A percentile compares a stretch with the other conserved stretches of the same genome.
Conservation (phyloP, 35 echinoderm and acorn worm species). For the Anneissia japonica region DNA sequence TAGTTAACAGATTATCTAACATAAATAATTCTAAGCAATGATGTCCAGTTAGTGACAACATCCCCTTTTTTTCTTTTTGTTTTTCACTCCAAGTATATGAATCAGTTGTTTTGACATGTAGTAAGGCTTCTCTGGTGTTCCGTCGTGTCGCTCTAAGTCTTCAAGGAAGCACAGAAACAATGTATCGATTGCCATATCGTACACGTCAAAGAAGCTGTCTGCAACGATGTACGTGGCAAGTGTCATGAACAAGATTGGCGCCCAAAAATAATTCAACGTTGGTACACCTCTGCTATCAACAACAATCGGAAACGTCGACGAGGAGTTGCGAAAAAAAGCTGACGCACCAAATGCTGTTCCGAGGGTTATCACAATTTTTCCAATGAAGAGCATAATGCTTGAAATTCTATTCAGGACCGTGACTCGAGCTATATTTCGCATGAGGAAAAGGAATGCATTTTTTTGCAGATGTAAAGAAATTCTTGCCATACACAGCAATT, state of each 20-base stretch:
- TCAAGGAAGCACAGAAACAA: constrained; percentile 87
- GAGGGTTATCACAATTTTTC: constrained; percentile 56
- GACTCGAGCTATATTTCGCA: constrained; percentile 80
- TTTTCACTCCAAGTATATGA: constrained; percentile 58
- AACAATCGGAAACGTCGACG: not conserved
- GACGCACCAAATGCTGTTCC: constrained; percentile 58
- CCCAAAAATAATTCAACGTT: constrained; percentile 74
- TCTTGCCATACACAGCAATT: constrained; percentile 85
- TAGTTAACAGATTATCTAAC: no score
- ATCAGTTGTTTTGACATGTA: constrained; percentile 74
- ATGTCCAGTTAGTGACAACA: no score
- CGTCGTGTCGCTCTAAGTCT: constrained; percentile 78
- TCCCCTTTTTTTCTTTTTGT: constrained; percentile 50
- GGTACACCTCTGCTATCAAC: constrained; percentile 6
- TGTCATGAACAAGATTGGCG: constrained; percentile 48
- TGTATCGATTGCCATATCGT: constrained; percentile 95
- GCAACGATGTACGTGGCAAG: constrained; percentile 57
- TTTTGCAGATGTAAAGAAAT: constrained; percentile 70
- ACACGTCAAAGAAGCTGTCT: constrained; percentile 71
- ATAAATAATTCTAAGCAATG: no score
- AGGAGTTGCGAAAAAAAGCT: constrained; percentile 65
- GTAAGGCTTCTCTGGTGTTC: constrained; percentile 79
- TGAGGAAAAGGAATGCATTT: constrained; percentile 75
- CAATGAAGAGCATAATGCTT: constrained; percentile 72
- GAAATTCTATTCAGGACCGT: constrained; percentile 76